Conservation (phyloP, 2,888 invertebrate genomes). For the Agrypnus murinus region DNA sequence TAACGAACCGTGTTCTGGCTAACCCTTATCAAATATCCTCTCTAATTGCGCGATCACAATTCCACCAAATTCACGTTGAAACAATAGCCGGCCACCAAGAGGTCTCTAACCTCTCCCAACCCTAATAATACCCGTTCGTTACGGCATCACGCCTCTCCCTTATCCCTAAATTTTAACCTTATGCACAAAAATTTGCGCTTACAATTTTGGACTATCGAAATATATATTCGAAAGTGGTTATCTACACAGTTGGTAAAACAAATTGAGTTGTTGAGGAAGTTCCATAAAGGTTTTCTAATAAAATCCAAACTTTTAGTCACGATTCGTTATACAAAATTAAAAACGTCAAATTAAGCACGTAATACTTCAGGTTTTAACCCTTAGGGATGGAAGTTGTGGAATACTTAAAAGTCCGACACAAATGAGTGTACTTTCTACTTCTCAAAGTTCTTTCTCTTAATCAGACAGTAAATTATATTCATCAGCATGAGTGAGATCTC, state of each 20-base stretch:
- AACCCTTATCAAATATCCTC: constrained; percentile 32
- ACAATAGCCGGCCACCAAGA: constrained; percentile 30
- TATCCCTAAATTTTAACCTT: constrained; percentile 5
- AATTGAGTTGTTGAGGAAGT: neutral
- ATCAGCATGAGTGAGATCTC: neutral
- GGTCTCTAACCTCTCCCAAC: constrained; percentile 19
- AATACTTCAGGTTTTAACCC: constrained; percentile 16
- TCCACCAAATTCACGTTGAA: constrained; percentile 21
- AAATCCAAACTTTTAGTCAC: constrained; percentile 17
- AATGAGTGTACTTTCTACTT: constrained; percentile 11
- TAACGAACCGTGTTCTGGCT: constrained; percentile 29
- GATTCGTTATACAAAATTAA: constrained; percentile 23
- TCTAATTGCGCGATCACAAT: constrained; percentile 30
- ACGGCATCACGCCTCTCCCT: constrained; percentile 7
- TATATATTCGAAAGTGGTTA: neutral
- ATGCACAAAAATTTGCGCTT: neutral
- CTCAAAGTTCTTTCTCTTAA: neutral
- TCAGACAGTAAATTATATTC: constrained; percentile 23
- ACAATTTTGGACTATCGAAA: neutral
- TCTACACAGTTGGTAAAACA: neutral
- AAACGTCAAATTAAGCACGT: constrained; percentile 34
- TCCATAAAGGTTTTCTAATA: constrained; percentile 20
- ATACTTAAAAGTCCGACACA: constrained; percentile 29
- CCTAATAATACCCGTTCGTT: constrained; percentile 21
- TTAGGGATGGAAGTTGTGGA: constrained; percentile 13